Percentiles rank a stretch among this genome's conserved stretches.
Conservation (phyloP, 2,888 invertebrate genomes). For the Lasioglossum morio region DNA sequence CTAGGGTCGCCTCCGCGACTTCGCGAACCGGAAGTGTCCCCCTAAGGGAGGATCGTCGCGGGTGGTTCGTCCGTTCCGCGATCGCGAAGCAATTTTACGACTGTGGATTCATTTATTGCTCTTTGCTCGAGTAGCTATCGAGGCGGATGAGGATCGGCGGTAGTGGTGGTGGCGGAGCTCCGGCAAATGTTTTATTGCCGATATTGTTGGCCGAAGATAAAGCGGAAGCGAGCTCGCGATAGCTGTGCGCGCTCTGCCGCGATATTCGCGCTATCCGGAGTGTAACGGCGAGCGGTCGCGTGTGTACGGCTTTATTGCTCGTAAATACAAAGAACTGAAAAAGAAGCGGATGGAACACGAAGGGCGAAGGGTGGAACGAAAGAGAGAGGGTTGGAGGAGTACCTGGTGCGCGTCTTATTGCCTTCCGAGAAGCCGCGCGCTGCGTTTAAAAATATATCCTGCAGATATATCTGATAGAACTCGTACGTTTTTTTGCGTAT, state of each 20-base stretch:
- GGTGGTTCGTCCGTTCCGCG: conserved; percentile 21
- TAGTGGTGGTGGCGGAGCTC: neutral
- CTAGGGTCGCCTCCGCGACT: neutral
- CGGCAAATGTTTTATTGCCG: conserved; percentile 59
- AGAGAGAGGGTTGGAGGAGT: conserved; percentile 24
- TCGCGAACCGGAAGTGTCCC: conserved; percentile 11
- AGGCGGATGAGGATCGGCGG: neutral
- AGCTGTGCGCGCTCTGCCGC: conserved; percentile 44
- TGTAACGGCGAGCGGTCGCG: conserved; percentile 47
- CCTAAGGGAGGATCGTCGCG: neutral
- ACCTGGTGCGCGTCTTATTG: conserved; percentile 56
- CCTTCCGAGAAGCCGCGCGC: conserved; percentile 38
- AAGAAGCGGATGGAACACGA: conserved; percentile 25
- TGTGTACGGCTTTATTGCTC: conserved; percentile 60
- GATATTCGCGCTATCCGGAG: conserved; percentile 55
- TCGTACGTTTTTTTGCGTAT: too few species aligned
- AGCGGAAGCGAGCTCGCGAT: conserved; percentile 41
- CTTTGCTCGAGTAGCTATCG: conserved; percentile 52
- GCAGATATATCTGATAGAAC: neutral
- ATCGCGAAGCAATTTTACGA: conserved; percentile 51
- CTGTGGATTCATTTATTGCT: conserved; percentile 60
- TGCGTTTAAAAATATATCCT: conserved; percentile 53
- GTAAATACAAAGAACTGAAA: conserved; percentile 61
- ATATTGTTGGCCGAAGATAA: conserved; percentile 58
- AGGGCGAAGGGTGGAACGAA: neutral